Evolutionary conservation across 2,797 vertebrate genomes (phyloP), one percentile per base, ranked within the genome.

Genomic region (Setipinna tenuifilis): DNA sequence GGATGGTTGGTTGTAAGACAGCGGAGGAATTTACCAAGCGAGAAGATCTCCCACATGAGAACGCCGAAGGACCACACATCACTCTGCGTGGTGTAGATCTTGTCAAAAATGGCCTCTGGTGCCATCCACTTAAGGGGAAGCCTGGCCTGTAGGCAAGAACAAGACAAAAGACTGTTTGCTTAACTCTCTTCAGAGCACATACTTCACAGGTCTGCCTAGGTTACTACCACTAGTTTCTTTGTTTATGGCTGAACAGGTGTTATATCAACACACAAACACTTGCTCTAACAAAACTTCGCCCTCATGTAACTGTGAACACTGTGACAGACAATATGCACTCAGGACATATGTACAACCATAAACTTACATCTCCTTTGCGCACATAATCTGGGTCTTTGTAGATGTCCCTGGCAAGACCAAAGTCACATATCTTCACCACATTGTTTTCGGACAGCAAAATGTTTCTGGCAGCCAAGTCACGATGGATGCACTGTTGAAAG

Each of bases 101-200:
- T 98, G 94, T 99, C 97, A 88, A 99, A 99, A 91, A 99, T 98
- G 85, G 97, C 97, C 92, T 99, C 97, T 68, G 98, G 98, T 59
- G 97, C 97, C 98, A 99, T 98, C 97, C 98, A 99, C 90, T 98
- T 99, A 35, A 99, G 96, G 0, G 97, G 98, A 46, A 99, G 96
- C 89, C 97, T 93, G 84, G 97, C 97, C 98, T 99, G 86, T 84
- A 65, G 83, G 88, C 25, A 87, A 82, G 89, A 35, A 88, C 5
- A 16, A 31, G 3, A 31, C 1, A 41, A 44, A 78, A 78, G 19
- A 35, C 17, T 78, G 35, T 78, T 78, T 44, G 68, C 71, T 44
- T 78, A 35, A 41, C 31, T 21, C 35, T 44, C 25, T 16, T 28
- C 11, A 31, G 6, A 21, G 16, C 21, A 9, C 71, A 75, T 75